Evolutionary conservation across 2,113 vertebrate species (phyloP).

Genomic region (Cavia porcellus): DNA sequence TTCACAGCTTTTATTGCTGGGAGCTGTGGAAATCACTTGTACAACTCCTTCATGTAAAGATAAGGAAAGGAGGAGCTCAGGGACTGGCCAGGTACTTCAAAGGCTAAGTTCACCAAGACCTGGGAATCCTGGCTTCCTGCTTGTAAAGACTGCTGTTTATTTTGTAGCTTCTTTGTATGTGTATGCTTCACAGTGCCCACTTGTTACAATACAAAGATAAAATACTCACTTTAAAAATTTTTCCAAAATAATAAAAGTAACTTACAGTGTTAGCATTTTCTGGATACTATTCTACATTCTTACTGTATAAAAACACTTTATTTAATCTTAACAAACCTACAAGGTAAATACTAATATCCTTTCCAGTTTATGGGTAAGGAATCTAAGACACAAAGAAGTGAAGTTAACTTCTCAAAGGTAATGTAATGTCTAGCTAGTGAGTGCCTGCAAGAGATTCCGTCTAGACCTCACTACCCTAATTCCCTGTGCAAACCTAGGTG

Average conservation of each 20-base stretch:
- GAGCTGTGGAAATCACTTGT: constrained; percentile 5
- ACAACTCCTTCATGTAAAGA: not conserved
- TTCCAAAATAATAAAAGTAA: not conserved
- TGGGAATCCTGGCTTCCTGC: not conserved
- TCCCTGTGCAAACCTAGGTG: not conserved
- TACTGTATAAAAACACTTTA: not conserved
- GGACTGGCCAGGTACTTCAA: not conserved
- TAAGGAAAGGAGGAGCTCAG: constrained; percentile 19
- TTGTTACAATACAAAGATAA: constrained; percentile 4
- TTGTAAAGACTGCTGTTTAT: not conserved
- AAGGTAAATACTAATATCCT: not conserved
- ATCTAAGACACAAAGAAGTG: not conserved
- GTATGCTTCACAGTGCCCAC: not conserved
- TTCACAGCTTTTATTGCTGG: not conserved
- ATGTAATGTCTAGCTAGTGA: not conserved
- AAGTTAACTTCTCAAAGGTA: not conserved
- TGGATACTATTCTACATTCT: not conserved
- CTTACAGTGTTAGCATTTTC: not conserved
- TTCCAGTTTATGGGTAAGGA: not conserved
- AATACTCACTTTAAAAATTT: not conserved
- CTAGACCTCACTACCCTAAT: too few relatives aligned
- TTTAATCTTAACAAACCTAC: not conserved
- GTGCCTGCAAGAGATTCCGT: not conserved
- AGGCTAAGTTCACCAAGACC: not conserved
- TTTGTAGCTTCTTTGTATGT: not conserved